Percentiles rank a stretch among this genome's conserved stretches.
These are phyloP conservation scores for Argyresthia albistria DNA, from an alignment of 2,888 invertebrate genomes.

Conservation along the genomic window DNA sequence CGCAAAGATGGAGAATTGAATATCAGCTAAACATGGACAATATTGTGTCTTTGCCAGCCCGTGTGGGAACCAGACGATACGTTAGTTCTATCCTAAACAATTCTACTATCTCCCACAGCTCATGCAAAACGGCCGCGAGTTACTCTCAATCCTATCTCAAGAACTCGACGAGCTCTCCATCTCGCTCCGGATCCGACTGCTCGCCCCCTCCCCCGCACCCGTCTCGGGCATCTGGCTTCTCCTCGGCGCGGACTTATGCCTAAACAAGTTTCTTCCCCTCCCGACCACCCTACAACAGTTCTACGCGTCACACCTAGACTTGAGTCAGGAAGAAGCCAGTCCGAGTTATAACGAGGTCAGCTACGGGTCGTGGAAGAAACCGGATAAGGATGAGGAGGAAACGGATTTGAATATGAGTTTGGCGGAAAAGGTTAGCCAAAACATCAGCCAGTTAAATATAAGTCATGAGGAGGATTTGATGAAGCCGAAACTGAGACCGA, in stretches of 20 bases:
- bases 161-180: conserved; percentile 56
- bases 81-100: too few relatives aligned
- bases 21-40: too few relatives aligned
- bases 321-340: conserved; percentile 38
- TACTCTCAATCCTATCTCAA: conserved; percentile 42
- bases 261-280: conserved; percentile 58
- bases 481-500: conserved; percentile 55
- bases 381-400: conserved; percentile 34
- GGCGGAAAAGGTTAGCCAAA: conserved; percentile 35
- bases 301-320: conserved; percentile 54
- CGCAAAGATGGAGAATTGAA: too few relatives aligned
- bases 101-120: conserved; percentile 32
- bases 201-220: conserved; percentile 46
- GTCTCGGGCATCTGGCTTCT: conserved; percentile 55
- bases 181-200: conserved; percentile 44
- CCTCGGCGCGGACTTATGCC: conserved; percentile 50
- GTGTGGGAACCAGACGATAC: too few relatives aligned
- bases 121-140: conserved; percentile 61
- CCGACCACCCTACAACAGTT: conserved; percentile 59
- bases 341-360: conserved; percentile 43
- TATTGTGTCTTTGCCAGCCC: too few relatives aligned
- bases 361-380: conserved; percentile 60
- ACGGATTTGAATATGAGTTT: conserved; percentile 15
- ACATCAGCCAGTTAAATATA: conserved; percentile 43
- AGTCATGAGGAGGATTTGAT: conserved; percentile 39